Percentiles rank a stretch among this genome's conserved stretches.
Evolutionary conservation across 2,797 vertebrate genomes (phyloP).

Genomic region (Adelosebastes latens): DNA sequence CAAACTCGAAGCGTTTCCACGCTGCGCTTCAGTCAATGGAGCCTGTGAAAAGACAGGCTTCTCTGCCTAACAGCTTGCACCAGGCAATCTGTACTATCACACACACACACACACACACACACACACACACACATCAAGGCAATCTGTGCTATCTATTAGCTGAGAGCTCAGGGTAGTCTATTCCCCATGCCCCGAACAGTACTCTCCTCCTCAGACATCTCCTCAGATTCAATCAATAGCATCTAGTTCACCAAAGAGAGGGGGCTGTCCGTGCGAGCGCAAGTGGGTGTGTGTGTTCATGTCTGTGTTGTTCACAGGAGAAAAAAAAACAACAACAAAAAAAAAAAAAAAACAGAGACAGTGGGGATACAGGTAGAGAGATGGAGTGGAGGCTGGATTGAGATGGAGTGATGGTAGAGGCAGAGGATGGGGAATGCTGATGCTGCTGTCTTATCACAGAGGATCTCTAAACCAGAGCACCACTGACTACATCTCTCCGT

Average conservation of each 20-base stretch:
- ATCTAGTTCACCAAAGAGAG: conserved; percentile 48
- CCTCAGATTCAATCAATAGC: conserved; percentile 81
- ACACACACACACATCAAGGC: conserved; percentile 34
- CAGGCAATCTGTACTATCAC: conserved; percentile 61
- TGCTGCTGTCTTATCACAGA: conserved; percentile 29
- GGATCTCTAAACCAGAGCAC: conserved; percentile 18
- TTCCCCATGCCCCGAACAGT: conserved; percentile 65
- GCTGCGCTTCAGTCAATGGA: conserved; percentile 70
- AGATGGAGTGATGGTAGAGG: conserved; percentile 36
- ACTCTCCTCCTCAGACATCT: conserved; percentile 70
- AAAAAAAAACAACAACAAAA: neutral
- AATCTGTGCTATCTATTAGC: conserved; percentile 70
- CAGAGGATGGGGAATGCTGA: conserved; percentile 33
- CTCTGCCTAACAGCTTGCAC: conserved; percentile 65
- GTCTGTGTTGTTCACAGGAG: conserved; percentile 9
- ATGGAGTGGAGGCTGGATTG: conserved; percentile 26
- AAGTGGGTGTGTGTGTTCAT: neutral
- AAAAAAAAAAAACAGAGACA: neutral
- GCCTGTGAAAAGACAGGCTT: conserved; percentile 68
- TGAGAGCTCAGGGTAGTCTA: conserved; percentile 60
- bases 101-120: conserved; percentile 14
- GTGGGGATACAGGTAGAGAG: conserved; percentile 22
- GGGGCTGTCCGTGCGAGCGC: neutral
- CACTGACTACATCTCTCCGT: neutral
- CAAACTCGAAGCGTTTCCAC: conserved; percentile 54